Conservation (phyloP, 1,140 invertebrate species). For the Drosophila auraria region DNA sequence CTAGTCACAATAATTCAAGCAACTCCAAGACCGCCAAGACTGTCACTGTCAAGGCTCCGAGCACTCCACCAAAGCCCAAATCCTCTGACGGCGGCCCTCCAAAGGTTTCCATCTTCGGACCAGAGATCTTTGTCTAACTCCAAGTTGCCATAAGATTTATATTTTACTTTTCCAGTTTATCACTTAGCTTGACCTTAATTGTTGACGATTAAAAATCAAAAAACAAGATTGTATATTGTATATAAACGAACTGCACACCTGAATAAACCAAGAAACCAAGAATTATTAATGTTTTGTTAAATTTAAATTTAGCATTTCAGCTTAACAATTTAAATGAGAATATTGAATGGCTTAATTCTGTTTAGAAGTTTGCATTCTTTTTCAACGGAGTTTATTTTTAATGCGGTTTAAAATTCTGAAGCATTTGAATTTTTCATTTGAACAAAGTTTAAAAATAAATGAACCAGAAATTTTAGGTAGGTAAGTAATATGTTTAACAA, state of each 20-base stretch:
- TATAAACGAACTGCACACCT: not conserved
- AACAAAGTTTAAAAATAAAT: no score
- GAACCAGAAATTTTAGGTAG: no score
- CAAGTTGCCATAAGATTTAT: not conserved
- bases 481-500: no score
- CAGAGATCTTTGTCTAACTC: slow-evolving; percentile 66
- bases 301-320: not conserved
- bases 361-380: not conserved
- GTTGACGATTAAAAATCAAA: slow-evolving; percentile 80
- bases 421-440: no score
- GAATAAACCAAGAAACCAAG: not conserved
- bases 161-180: slow-evolving; percentile 17
- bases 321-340: not conserved
- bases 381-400: not conserved
- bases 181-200: slow-evolving; percentile 55
- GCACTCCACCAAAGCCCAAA: slow-evolving; percentile 64
- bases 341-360: not conserved
- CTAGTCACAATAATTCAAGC: not conserved
- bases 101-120: slow-evolving; percentile 55
- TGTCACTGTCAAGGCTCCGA: slow-evolving; percentile 40
- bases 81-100: not conserved
- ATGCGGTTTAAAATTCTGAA: no score
- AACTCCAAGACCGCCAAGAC: not conserved
- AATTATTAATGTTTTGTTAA: not conserved
- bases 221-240: slow-evolving; percentile 43